Evolutionary conservation across 2,113 vertebrate species (phyloP), one percentile per base, ranked within the genome.

Genomic region (Sclerurus mexicanus): DNA sequence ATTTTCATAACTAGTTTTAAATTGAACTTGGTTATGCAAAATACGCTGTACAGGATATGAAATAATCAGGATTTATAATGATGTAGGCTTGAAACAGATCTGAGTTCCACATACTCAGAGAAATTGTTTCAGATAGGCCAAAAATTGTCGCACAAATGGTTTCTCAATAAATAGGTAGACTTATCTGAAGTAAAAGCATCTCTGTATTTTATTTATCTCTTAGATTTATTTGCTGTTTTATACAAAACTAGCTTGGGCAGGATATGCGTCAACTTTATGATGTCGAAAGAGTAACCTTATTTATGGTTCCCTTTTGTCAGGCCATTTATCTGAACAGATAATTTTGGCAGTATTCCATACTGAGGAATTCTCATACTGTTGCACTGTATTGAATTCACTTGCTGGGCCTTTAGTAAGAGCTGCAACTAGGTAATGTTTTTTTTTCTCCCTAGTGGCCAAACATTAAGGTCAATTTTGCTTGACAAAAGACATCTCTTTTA

Each of bases 191-290:
- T 94, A 59, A 94, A 93, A 94, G 71, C 66, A 60, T 83, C 46
- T 76, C 24, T 87, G 58, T 58, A 39, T 95, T 94, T 77, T 94
- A 89, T 94, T 96, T 93, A 80, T 89, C 85, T 91, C 79, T 81
- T 52, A 88, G 93, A 93, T 97, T 95, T 95, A 95, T 95, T 90
- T 95, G 82, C 72, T 76, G 72, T 74, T 96, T 95, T 80, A 56
- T 93, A 84, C 49, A 86, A 80, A 96, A 88, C 67, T 77, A 74
- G 59, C 46, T 91, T 59, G 63, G 68, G 85, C 85, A 94, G 85
- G 82, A 88, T 87, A 55, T 88, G 75, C 40, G 9, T 93, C 95
- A 93, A 82, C 63, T 96, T 93, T 37, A 76, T 80, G 90, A 91
- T 95, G 82, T 90, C 2, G 1, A 91, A 88, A 91, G 74, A 82